Evolutionary conservation across 2,797 vertebrate species (phyloP), one percentile per base, ranked within the genome.

Genomic region (Paratrypauchen microcephalus): DNA sequence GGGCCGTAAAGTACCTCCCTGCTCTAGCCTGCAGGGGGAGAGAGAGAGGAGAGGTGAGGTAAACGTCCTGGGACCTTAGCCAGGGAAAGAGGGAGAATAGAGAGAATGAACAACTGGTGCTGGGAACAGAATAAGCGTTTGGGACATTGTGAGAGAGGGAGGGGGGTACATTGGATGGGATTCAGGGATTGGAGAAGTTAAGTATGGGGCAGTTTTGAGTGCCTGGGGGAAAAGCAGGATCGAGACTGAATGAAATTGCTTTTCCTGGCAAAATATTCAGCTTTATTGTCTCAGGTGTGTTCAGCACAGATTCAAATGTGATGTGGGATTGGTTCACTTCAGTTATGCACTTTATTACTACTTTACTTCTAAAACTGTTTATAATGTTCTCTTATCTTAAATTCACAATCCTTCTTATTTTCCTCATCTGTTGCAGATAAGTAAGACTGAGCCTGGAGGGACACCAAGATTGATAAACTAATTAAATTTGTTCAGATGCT

Each of bases 201-300:
- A 89, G 85, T 84, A 77, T n/a, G 61, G 77, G 75, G 72, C 79
- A 70, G 71, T 69, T 85, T 87, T 76, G 71, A 75, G 72, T 71
- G 78, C 87, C 85, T 78, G 24, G 0, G 83, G 81, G 39, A 67
- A 57, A 61, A 65, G 36, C 68, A 47, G 66, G 39, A 61, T 15
- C 65, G 50, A 56, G 67, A 72, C 39, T 54, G 76, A 78, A 69
- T 84, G 77, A 88, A 91, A 91, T 81, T 75, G 83, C 83, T 91
- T 90, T 91, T 93, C 91, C 91, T 92, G 87, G 86, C 82, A 85
- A 80, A 86, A 75, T 16, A 60, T 82, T 76, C 45, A 55, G 68
- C 82, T 91, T 91, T 92, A 91, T 89, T 88, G 90, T 89, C 88
- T 91, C 88, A 93, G 91, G 91, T 94, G 92, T 85, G 81, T 77